Evolutionary conservation across 64 coral and sea anemone species (phyloP).

Genomic region (Exaiptasia diaphana): DNA sequence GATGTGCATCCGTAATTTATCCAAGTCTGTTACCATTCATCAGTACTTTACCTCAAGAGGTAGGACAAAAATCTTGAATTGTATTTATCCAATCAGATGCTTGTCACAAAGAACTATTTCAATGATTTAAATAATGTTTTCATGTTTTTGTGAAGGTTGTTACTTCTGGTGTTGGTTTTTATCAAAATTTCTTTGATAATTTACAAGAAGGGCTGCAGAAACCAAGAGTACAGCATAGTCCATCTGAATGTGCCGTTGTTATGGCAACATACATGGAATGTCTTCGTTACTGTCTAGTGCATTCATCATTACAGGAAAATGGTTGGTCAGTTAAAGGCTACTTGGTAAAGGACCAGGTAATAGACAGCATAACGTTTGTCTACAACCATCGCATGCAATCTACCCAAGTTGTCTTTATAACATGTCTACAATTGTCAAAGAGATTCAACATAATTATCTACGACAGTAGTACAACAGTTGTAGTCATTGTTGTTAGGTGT

Average conservation of each 20-base stretch:
- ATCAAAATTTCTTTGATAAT: slow-evolving; percentile 68
- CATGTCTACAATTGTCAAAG: too few species aligned
- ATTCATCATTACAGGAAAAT: background rate
- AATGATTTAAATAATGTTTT: too few species aligned
- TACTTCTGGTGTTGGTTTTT: slow-evolving; percentile 48
- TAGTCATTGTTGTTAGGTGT: too few species aligned
- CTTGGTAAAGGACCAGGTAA: slow-evolving; percentile 76
- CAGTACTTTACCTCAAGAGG: slow-evolving; percentile 81
- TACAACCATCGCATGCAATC: too few species aligned
- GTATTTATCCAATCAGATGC: background rate
- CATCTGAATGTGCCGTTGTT: slow-evolving; percentile 69
- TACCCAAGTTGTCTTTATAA: too few species aligned
- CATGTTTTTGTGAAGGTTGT: slow-evolving; percentile 26
- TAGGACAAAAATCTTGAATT: background rate
- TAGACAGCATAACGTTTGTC: too few species aligned
- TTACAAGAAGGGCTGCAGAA: slow-evolving; percentile 58
- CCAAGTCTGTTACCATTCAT: slow-evolving; percentile 80
- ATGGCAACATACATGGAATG: slow-evolving; percentile 91
- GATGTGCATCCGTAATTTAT: slow-evolving; percentile 67
- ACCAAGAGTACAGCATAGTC: slow-evolving; percentile 56
- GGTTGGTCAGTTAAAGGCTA: slow-evolving; percentile 30
- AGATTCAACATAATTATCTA: too few species aligned
- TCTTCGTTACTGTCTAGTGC: slow-evolving; percentile 60
- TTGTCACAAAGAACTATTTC: background rate
- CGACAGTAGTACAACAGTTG: too few species aligned